Base-by-base conservation (phyloP, 2,888 invertebrate genomes). In the Biston betularia region DNA sequence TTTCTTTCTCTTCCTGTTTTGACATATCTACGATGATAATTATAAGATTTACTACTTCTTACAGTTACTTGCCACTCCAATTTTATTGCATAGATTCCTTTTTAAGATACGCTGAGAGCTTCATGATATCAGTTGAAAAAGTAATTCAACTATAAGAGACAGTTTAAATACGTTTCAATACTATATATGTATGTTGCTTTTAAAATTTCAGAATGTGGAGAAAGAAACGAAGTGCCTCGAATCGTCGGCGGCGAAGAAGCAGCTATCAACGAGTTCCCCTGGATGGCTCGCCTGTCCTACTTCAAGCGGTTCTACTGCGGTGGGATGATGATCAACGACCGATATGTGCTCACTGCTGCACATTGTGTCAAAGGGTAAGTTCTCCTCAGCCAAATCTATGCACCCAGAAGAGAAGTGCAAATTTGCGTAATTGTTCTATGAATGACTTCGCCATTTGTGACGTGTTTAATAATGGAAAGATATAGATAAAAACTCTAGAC, bases 261-360 rank as follows among this genome's bases (percentile, higher is more conserved):
- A 0, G 95, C 95, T 45, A 92, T 95, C 77, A 97, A 97, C 82
- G 97, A 97, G 87, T 98, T 97, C 86, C 98, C 98, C 6, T 98
- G 98, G 98, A 97, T 98, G 95, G 97, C 96, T 14, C 95, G 97
- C 61, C 93, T 98, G 56, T 96, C 97, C 4, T 98, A 98, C 90
- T 96, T 98, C 89, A 97, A 97, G 87, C 95, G 97, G 79, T 98
- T 98, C 92, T 98, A 98, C 88, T 98, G 98, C 81, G 98, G 98
- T 12, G 98, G 97, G 53, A 97, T 97, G 90, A 94, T 98, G 71
- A 97, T 98, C 86, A 98, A 97, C 81, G 98, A 98, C 89, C 95
- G 97, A 89, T 98, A 98, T 79, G 97, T 98, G 33, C 90, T 98
- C 54, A 97, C 97, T 0, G 98, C 98, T 0, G 98, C 97, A 0